phyloP scores from a whole-genome alignment of 2,797 vertebrate species.

The Pteronotus mesoamericanus region DNA sequence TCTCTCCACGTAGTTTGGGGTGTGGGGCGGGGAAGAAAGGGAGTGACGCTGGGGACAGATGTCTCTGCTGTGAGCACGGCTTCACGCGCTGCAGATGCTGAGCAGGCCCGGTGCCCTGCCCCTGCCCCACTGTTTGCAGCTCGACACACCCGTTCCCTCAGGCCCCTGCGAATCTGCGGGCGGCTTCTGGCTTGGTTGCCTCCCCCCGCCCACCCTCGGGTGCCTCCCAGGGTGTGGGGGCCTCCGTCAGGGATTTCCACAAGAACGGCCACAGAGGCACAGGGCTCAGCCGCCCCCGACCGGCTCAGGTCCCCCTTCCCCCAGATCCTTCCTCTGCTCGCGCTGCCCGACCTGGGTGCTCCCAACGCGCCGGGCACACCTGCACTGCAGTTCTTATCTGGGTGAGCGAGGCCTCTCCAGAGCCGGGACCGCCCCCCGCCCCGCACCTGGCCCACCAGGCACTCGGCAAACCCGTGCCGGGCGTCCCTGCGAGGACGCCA shows the following conservation, averaged over 20 bases:
- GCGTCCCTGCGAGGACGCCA: neutral
- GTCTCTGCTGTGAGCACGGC: neutral
- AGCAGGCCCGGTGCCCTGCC: neutral
- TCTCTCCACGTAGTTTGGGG: neutral
- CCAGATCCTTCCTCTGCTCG: neutral
- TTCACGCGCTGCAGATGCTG: rapidly evolving
- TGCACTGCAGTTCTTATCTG: neutral
- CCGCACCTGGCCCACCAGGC: neutral
- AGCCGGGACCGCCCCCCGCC: neutral
- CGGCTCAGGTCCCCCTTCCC: neutral
- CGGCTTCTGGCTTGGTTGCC: neutral
- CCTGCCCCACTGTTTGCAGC: neutral
- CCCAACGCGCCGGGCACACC: neutral
- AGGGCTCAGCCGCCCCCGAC: neutral
- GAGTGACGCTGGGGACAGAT: neutral
- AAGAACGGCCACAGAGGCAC: neutral
- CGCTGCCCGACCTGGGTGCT: neutral
- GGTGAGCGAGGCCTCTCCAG: neutral
- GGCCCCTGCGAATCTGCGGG: neutral
- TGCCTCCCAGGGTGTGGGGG: neutral
- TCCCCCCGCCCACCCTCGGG: neutral
- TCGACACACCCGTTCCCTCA: too few species aligned
- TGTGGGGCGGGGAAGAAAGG: too few species aligned
- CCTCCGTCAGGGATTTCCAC: neutral
- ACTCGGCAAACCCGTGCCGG: neutral